Evolutionary conservation across 2,888 invertebrate species (phyloP).

Genomic region (Ernsta delagoae): DNA sequence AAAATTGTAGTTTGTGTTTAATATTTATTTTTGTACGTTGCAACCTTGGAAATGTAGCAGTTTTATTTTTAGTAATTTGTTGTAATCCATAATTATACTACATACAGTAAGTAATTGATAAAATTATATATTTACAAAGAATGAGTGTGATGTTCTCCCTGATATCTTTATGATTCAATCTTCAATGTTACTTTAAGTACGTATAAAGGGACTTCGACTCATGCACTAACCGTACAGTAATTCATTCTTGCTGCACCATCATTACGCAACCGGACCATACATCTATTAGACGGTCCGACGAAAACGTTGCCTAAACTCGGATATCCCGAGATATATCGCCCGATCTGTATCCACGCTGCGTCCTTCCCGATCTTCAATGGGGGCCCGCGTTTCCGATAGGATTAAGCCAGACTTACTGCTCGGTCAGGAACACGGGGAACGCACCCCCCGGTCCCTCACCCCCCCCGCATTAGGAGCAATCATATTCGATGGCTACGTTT

Average conservation of each 20-base stretch:
- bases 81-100: too few species aligned
- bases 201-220: too few species aligned
- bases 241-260: slow-evolving; percentile 1
- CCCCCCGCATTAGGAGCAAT: slow-evolving; percentile 79
- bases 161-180: too few species aligned
- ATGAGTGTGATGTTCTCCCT: too few species aligned
- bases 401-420: slow-evolving; percentile 84
- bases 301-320: slow-evolving; percentile 38
- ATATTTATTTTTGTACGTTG: too few species aligned
- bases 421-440: slow-evolving; percentile 81
- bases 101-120: too few species aligned
- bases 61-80: too few species aligned
- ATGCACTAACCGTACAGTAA: too few species aligned
- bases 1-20: too few species aligned
- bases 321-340: slow-evolving; percentile 65
- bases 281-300: slow-evolving; percentile 16
- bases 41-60: too few species aligned
- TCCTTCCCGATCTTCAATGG: slow-evolving; percentile 78
- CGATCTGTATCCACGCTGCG: slow-evolving; percentile 55
- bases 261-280: slow-evolving; percentile 7
- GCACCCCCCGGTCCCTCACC: slow-evolving; percentile 53
- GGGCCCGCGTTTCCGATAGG: slow-evolving; percentile 83
- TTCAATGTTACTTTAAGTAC: too few species aligned
- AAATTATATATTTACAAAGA: too few species aligned
- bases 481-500: slow-evolving; percentile 83